Percentiles rank a stretch among this genome's conserved stretches.
Conservation (phyloP, 2,113 vertebrate genomes). For the Calonectris borealis region DNA sequence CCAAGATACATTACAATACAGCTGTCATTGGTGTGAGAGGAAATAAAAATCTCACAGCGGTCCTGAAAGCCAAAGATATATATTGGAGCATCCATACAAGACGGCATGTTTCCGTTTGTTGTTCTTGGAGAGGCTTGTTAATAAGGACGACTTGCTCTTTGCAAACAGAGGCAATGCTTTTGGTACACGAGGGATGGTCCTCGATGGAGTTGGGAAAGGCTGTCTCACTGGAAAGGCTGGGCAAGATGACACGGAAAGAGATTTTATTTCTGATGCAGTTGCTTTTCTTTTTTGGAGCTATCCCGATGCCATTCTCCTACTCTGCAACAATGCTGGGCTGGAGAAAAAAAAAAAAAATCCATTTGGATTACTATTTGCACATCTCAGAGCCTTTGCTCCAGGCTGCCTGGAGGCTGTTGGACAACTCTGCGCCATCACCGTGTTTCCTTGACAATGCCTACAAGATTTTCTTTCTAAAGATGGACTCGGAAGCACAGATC, state of each 20-base stretch:
- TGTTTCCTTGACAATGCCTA: conserved; percentile 12
- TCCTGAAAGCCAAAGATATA: neutral
- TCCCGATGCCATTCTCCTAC: neutral
- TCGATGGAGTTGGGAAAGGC: neutral
- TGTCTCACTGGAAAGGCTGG: neutral
- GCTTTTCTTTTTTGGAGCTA: neutral
- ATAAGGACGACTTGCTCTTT: neutral
- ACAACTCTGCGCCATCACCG: neutral
- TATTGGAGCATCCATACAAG: neutral
- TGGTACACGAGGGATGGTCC: neutral
- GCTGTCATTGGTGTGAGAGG: neutral
- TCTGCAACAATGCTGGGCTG: neutral
- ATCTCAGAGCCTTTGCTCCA: conserved; percentile 37
- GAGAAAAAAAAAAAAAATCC: neutral
- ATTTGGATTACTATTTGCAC: neutral
- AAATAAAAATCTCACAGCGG: neutral
- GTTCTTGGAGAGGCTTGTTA: neutral
- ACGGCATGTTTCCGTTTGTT: neutral
- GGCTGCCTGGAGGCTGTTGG: conserved; percentile 55
- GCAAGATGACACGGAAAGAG: neutral
- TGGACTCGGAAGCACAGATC: neutral
- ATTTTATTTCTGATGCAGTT: neutral
- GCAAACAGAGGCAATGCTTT: neutral
- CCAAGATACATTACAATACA: neutral
- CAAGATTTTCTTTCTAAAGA: neutral